Evolutionary conservation across 1,140 invertebrate species (phyloP), one percentile per base, ranked within the genome.

Genomic region (Drosophila parabipectinata): DNA sequence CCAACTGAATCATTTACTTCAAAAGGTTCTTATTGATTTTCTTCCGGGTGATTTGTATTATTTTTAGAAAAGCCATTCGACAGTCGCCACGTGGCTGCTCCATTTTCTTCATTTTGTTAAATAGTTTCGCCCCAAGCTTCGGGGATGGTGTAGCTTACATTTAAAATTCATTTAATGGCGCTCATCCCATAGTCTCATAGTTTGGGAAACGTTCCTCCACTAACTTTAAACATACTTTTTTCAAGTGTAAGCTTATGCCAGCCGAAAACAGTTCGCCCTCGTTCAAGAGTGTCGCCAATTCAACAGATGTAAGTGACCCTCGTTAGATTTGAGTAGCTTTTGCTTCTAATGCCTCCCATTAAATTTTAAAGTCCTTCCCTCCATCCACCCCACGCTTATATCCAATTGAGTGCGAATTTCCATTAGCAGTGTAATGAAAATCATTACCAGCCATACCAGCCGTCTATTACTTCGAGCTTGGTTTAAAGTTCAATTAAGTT

Each of bases 241-340:
- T 52, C 58, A 80, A 91, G 90, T 84, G 75, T 67, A 90, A 91
- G 79, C 74, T 91, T 62, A 74, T 91, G 59, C 71, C 73, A 82
- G 59, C 75, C 71, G 90, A 91, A 74, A 91, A 88, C 57, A 73
- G 80, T 34, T 88, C 90, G 62, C 90, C 90, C 52, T 91, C 85
- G 51, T 84, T 88, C 77, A 77, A 88, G 79, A 91, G 90, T 72
- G 64, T 79, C 64, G 60, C 82, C 39, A 90, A 90, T 58, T 91
- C 85, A 55, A 90, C 85, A 62, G 77, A 91, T 77, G 90, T 91
- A 91, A 91, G 90, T 91, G 64, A 48, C 32, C 64, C 14, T 39
- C 48, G 48, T 39, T 45, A 53, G 39, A 45, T 53, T 48, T 53
- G 39, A 72, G 51, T 72, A 72, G 56, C 66, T 50, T 60, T 71